Evolutionary conservation across 2,888 invertebrate species (phyloP).

Genomic region (Tyria jacobaeae): DNA sequence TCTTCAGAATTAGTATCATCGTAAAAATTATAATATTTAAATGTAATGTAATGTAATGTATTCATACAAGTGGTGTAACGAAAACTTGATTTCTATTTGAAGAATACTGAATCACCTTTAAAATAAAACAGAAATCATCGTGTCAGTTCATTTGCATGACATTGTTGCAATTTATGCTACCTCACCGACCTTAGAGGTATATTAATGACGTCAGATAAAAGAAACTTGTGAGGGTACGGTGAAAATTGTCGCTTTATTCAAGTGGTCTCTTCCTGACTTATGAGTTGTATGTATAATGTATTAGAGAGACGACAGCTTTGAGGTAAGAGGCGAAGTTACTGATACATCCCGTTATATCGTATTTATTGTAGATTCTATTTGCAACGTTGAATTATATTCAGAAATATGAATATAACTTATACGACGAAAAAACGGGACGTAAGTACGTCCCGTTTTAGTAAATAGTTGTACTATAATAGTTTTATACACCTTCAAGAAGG

Average conservation of each 20-base stretch:
- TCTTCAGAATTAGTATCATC: no score
- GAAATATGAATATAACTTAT: no score
- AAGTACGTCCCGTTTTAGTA: no score
- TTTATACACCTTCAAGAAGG: no score
- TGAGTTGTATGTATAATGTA: slow-evolving; percentile 11
- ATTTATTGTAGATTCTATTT: not conserved
- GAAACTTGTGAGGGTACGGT: slow-evolving; percentile 17
- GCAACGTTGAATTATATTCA: no score
- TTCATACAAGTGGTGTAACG: no score
- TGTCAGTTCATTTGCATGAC: slow-evolving; percentile 37
- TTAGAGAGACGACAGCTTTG: slow-evolving; percentile 1
- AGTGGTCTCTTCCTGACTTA: slow-evolving; percentile 16
- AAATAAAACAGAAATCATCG: not conserved
- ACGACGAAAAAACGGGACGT: no score
- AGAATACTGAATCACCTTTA: not conserved
- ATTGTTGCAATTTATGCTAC: slow-evolving; percentile 38
- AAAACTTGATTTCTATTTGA: no score
- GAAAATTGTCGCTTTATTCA: slow-evolving; percentile 27
- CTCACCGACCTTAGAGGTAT: slow-evolving; percentile 26
- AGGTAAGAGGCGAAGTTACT: not conserved
- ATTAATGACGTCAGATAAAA: slow-evolving; percentile 44
- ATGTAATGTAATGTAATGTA: no score
- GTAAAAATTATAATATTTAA: no score
- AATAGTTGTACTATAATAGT: no score
- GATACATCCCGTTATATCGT: not conserved